Evolutionary conservation across 2,113 vertebrate genomes (phyloP), one percentile per base, ranked within the genome.

Genomic region (Pao palembangensis): DNA sequence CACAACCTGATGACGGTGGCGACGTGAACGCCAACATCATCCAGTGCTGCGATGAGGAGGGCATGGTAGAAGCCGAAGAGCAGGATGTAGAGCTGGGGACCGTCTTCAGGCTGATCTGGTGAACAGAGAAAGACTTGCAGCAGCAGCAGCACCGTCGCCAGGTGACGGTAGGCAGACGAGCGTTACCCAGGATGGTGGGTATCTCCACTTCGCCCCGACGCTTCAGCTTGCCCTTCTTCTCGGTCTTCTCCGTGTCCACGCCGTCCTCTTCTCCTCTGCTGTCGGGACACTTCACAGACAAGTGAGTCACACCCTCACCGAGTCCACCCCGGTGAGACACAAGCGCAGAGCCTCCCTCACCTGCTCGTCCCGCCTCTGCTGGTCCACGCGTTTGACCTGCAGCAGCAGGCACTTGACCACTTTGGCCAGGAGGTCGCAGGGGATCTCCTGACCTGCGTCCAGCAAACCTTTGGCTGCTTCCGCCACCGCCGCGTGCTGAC

Each of bases 371-470:
- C 92, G 87, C 70, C 91, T 91, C 69, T 90, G 82, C 61, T 92
- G 81, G 68, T 95, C 92, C 23, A 69, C 87, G 44, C 75, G 44
- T 84, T 97, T 98, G 54, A 95, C 75, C 38, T 82, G 85, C 52
- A 98, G 90, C 69, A 98, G 85, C 28, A 92, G 91, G 76, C 93
- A 98, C 85, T 98, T 99, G 66, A 99, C 50, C 55, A 99, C 81
- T 76, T 96, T 98, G 53, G 93, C 92, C 82, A 89, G 88, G 49
- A 97, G 74, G 3, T 94, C 90, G 61, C 90, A 63, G 51, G 95
- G 85, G 71, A 98, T 81, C 64, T 91, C 85, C 50, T 92, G 86
- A 73, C 90, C 92, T 6, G 55, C 80, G 53, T 93, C 92, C 64
- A 94, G 69, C 75, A 94, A 71, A 10, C 61, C 78, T 86, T 94